Evolutionary conservation across 2,888 invertebrate species (phyloP).

Genomic region (Hirtodrosophila cameraria): DNA sequence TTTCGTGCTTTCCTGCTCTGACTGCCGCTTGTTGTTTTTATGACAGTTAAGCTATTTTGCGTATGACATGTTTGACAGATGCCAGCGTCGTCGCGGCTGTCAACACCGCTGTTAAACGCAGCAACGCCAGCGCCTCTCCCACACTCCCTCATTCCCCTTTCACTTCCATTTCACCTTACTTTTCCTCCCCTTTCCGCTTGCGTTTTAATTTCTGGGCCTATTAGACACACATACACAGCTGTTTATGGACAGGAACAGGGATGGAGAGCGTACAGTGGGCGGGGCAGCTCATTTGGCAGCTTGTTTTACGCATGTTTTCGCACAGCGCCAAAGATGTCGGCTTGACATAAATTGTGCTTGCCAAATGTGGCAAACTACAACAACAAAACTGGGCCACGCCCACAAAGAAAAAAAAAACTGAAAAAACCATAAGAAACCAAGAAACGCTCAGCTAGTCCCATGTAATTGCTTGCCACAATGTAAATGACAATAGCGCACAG

Average conservation of each 20-base stretch:
- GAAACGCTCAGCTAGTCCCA: constrained; percentile 68
- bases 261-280: neutral
- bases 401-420: constrained; percentile 54
- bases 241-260: neutral
- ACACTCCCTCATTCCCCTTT: neutral
- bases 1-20: no score
- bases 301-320: constrained; percentile 79
- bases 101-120: constrained; percentile 70
- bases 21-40: constrained; percentile 64
- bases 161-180: neutral
- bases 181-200: constrained; percentile 37
- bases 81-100: constrained; percentile 59
- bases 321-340: constrained; percentile 69
- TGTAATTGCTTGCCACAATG: constrained; percentile 76
- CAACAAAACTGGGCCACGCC: constrained; percentile 73
- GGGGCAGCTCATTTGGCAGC: constrained; percentile 48
- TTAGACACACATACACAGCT: constrained; percentile 32
- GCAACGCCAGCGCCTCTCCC: constrained; percentile 4
- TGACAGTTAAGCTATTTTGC: constrained; percentile 79
- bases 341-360: constrained; percentile 75
- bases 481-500: constrained; percentile 69
- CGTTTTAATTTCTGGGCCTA: constrained; percentile 64
- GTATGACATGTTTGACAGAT: constrained; percentile 79
- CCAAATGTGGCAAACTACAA: constrained; percentile 76
- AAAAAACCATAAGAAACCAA: constrained; percentile 63